These are phyloP conservation scores for Lerista edwardsae DNA, from an alignment of 2,797 vertebrate genomes.

Conservation along the genomic window DNA sequence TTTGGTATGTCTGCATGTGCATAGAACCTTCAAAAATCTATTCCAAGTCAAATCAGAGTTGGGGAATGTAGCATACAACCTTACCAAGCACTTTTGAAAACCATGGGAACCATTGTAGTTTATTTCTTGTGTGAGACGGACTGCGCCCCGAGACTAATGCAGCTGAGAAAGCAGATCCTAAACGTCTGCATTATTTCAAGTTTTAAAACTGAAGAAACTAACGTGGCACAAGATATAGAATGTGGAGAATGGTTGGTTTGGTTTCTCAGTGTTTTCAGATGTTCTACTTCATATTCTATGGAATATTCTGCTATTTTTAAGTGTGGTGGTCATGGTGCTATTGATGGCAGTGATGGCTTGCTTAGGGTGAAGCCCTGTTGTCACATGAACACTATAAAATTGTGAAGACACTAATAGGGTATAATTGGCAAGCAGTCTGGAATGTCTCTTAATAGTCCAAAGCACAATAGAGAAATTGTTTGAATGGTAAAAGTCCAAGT, in stretches of 20 bases:
- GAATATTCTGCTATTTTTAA: conserved; percentile 18
- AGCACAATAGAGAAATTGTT: conserved; percentile 60
- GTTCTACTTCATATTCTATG: neutral
- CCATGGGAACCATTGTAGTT: too few relatives aligned
- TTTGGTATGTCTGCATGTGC: neutral
- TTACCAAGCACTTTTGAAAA: too few relatives aligned
- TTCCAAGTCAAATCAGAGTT: neutral
- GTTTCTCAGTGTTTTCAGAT: neutral
- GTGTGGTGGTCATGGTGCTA: neutral
- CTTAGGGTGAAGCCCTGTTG: conserved; percentile 32
- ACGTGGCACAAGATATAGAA: neutral
- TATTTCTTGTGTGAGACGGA: too few relatives aligned
- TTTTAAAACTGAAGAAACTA: neutral
- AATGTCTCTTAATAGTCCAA: conserved; percentile 37
- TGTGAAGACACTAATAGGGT: conserved; percentile 53
- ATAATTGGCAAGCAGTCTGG: conserved; percentile 17
- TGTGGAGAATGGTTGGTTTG: neutral
- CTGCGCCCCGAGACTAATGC: too few relatives aligned
- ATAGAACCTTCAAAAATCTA: neutral
- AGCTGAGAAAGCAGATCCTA: neutral
- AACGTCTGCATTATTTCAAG: neutral
- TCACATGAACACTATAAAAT: conserved; percentile 49
- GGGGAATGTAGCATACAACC: too few relatives aligned
- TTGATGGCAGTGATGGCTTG: conserved; percentile 9
- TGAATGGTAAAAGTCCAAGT: conserved; percentile 58